These are phyloP conservation scores for Tricholauxania praeusta DNA, from an alignment of 2,888 invertebrate species.

Conservation along the genomic window DNA sequence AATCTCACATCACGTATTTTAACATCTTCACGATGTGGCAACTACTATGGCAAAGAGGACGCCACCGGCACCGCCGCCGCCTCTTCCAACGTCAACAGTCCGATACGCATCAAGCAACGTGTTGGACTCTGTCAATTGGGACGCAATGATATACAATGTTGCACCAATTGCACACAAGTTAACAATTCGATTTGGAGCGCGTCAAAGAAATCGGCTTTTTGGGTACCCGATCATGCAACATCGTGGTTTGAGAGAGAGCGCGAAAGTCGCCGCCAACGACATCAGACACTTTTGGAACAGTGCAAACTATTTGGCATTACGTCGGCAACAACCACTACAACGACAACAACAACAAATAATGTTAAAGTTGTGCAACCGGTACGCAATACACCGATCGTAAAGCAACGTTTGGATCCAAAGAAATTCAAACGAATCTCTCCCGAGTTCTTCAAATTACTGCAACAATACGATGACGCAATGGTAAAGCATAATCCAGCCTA, in stretches of 20 bases:
- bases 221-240: constrained; percentile 44
- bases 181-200: constrained; percentile 36
- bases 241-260: constrained; percentile 43
- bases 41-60: constrained; percentile 18
- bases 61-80: background rate
- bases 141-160: constrained; percentile 5
- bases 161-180: constrained; percentile 28
- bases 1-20: constrained; percentile 37
- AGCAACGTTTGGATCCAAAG: constrained; percentile 49
- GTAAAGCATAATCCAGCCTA: background rate
- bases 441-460: constrained; percentile 54
- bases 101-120: constrained; percentile 26
- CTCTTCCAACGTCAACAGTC: background rate
- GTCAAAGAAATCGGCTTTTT: constrained; percentile 38
- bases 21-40: constrained; percentile 31
- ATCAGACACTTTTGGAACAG: background rate
- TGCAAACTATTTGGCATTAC: constrained; percentile 18
- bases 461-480: constrained; percentile 51
- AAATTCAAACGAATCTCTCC: constrained; percentile 56
- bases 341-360: background rate
- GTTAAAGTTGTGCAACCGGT: constrained; percentile 11
- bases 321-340: background rate
- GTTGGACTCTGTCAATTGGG: constrained; percentile 24
- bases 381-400: constrained; percentile 32
- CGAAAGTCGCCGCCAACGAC: background rate